Evolutionary conservation across 92 coral and sea anemone genomes (phyloP).

Genomic region (Zoanthus gigantus): DNA sequence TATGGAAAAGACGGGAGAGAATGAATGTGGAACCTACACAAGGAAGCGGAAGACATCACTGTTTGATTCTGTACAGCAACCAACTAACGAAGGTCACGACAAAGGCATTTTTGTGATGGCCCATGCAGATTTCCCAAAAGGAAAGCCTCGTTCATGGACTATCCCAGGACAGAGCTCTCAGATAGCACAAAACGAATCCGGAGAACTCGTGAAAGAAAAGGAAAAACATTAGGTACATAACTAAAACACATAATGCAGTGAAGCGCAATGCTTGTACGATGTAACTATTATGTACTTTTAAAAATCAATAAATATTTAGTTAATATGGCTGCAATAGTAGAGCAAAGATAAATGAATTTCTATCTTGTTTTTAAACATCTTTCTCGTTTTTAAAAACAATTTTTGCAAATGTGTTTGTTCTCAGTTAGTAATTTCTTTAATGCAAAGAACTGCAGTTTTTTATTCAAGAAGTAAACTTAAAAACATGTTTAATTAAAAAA

Average conservation of each 20-base stretch:
- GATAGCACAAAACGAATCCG: not conserved
- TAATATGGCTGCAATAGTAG: not conserved
- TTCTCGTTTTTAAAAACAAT: not conserved
- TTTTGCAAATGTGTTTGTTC: not conserved
- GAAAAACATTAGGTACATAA: not conserved
- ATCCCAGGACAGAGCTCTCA: slow-evolving; percentile 46
- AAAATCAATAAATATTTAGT: too few relatives aligned
- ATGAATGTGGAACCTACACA: not conserved
- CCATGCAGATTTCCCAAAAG: slow-evolving; percentile 85
- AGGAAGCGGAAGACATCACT: slow-evolving; percentile 66
- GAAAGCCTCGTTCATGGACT: slow-evolving; percentile 64
- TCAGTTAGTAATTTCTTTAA: not conserved
- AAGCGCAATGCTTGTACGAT: too few relatives aligned
- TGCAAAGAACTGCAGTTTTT: not conserved
- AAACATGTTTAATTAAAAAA: not conserved
- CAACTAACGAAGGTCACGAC: slow-evolving; percentile 61
- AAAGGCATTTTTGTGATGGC: slow-evolving; percentile 78
- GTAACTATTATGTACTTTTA: too few relatives aligned
- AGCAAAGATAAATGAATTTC: not conserved
- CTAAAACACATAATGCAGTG: not conserved
- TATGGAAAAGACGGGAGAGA: not conserved
- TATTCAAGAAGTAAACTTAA: not conserved
- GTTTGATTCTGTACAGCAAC: slow-evolving; percentile 65
- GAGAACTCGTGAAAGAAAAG: not conserved
- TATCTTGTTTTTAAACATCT: not conserved